Percentiles rank a stretch among this genome's conserved stretches.
phyloP scores from a whole-genome alignment of 2,888 invertebrate species.

The Agrotis exclamationis region DNA sequence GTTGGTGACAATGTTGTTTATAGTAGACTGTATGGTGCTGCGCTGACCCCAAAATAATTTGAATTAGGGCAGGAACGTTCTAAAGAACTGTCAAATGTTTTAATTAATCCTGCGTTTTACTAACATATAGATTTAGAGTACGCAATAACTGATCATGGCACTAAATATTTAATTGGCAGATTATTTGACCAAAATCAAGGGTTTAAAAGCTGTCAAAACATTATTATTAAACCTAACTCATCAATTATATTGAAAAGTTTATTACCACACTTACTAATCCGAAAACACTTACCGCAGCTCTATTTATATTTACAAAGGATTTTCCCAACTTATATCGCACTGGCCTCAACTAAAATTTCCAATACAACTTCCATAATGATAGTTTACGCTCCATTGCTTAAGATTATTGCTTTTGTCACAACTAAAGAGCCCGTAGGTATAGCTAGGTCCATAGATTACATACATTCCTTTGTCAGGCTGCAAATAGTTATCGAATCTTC shows the following conservation, averaged over 20 bases:
- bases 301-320: conserved; percentile 26
- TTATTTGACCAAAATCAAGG: not conserved
- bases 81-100: not conserved
- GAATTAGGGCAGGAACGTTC: no score
- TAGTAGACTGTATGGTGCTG: no score
- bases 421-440: conserved; percentile 38
- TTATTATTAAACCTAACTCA: not conserved
- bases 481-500: conserved; percentile 39
- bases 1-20: not conserved
- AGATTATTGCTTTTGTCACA: conserved; percentile 57
- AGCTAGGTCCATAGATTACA: conserved; percentile 32
- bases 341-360: conserved; percentile 17
- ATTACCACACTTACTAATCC: conserved; percentile 19
- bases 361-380: conserved; percentile 45
- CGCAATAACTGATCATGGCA: not conserved
- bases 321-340: conserved; percentile 8
- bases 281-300: conserved; percentile 9
- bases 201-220: not conserved
- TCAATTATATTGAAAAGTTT: conserved; percentile 11
- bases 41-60: no score
- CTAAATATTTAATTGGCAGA: not conserved
- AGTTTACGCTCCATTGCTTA: conserved; percentile 42
- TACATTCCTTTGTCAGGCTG: conserved; percentile 35
- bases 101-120: no score
- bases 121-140: no score